Conservation (phyloP, 23 tunicate species). For the Phallusia fumigata region DNA sequence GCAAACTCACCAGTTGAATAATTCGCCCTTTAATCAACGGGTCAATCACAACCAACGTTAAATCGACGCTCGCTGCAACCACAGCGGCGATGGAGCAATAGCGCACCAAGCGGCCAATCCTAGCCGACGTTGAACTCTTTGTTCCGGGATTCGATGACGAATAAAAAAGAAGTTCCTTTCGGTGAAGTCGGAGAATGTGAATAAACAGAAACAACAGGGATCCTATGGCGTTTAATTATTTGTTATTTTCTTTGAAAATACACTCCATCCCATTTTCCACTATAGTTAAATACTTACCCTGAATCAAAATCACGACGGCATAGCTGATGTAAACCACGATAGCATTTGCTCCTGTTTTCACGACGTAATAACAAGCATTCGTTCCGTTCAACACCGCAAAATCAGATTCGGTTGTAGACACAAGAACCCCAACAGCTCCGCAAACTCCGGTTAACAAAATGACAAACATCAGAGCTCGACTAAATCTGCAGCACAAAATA, state of each 20-base stretch:
- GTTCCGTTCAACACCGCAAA: slow-evolving; percentile 24
- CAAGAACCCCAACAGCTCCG: slow-evolving; percentile 7
- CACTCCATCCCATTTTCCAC: too few relatives aligned
- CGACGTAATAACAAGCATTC: slow-evolving; percentile 31
- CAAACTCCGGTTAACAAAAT: neutral
- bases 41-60: slow-evolving; percentile 14
- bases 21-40: slow-evolving; percentile 8
- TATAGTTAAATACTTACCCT: slow-evolving; percentile 15
- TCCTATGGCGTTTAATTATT: neutral
- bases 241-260: too few relatives aligned
- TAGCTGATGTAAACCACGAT: slow-evolving; percentile 23
- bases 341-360: slow-evolving; percentile 10
- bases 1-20: slow-evolving; percentile 22
- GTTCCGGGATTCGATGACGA: neutral
- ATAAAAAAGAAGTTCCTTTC: neutral
- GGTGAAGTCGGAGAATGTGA: slow-evolving; percentile 17
- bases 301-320: slow-evolving; percentile 16
- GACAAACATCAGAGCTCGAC: slow-evolving; percentile 31
- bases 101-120: slow-evolving; percentile 17
- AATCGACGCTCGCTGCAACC: slow-evolving; percentile 5
- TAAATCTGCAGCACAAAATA: slow-evolving; percentile 20
- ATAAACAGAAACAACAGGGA: slow-evolving; percentile 29
- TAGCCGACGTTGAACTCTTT: neutral
- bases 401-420: neutral
- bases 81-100: slow-evolving; percentile 43